These are phyloP conservation scores for Lepidochrysops patricia DNA, from an alignment of 2,888 invertebrate genomes.

Conservation along the genomic window DNA sequence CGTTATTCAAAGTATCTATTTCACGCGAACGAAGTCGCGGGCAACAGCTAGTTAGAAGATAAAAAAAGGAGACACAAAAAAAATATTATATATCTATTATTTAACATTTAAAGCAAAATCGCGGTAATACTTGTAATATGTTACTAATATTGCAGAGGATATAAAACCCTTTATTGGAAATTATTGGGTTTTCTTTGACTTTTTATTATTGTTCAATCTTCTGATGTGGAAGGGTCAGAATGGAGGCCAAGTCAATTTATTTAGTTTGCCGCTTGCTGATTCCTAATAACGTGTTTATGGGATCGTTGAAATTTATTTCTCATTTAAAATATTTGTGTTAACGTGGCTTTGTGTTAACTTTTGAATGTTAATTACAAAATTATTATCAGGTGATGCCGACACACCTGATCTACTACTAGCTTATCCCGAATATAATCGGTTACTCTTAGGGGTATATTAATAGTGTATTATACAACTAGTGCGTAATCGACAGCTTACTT, in stretches of 20 bases:
- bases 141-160: neutral
- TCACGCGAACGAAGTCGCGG: no score
- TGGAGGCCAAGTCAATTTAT: conserved; percentile 12
- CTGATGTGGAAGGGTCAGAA: conserved; percentile 7
- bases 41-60: no score
- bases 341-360: neutral
- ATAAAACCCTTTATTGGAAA: conserved; percentile 3
- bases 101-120: no score
- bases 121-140: neutral
- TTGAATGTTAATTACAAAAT: neutral
- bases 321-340: neutral
- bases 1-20: no score
- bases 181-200: conserved; percentile 9
- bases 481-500: no score
- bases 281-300: conserved; percentile 2
- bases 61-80: no score
- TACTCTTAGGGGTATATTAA: no score
- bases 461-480: no score
- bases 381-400: neutral
- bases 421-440: no score
- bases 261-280: conserved; percentile 1
- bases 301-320: neutral
- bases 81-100: no score
- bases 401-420: no score
- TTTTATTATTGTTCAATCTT: conserved; percentile 14